Percentiles rank a stretch among this genome's conserved stretches.
phyloP scores from a whole-genome alignment of 2,888 invertebrate genomes.

The Mythimna impura region DNA sequence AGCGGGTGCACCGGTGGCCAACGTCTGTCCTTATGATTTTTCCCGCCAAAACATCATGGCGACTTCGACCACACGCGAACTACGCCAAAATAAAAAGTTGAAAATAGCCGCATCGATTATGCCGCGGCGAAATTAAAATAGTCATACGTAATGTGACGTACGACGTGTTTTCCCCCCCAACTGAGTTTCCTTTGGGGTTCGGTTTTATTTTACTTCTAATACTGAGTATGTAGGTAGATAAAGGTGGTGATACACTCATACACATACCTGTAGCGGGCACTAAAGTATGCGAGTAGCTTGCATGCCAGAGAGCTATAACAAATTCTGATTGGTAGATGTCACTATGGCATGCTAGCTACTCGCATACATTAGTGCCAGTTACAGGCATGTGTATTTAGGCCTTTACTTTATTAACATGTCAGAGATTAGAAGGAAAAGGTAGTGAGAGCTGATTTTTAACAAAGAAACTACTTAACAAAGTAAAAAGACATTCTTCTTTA shows the following conservation, averaged over 20 bases:
- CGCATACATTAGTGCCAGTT: too few species aligned
- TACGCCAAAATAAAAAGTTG: constrained; percentile 89
- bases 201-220: background rate
- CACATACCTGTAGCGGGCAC: too few species aligned
- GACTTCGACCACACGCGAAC: constrained; percentile 89
- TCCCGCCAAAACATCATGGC: constrained; percentile 87
- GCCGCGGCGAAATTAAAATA: constrained; percentile 87
- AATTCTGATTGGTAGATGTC: too few species aligned
- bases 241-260: too few species aligned
- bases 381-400: too few species aligned
- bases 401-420: background rate
- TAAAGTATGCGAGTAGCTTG: too few species aligned
- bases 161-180: constrained; percentile 81
- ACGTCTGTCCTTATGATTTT: constrained; percentile 81
- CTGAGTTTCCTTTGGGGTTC: constrained; percentile 68
- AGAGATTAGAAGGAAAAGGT: too few species aligned
- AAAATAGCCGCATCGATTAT: constrained; percentile 86
- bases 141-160: constrained; percentile 70
- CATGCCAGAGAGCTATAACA: too few species aligned
- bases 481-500: too few species aligned
- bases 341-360: too few species aligned
- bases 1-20: constrained; percentile 76
- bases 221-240: background rate
- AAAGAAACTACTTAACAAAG: too few species aligned
- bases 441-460: too few species aligned